Percentiles rank a stretch among this genome's conserved stretches.
Evolutionary conservation across 2,113 vertebrate genomes (phyloP).

Genomic region (Oriolus oriolus): DNA sequence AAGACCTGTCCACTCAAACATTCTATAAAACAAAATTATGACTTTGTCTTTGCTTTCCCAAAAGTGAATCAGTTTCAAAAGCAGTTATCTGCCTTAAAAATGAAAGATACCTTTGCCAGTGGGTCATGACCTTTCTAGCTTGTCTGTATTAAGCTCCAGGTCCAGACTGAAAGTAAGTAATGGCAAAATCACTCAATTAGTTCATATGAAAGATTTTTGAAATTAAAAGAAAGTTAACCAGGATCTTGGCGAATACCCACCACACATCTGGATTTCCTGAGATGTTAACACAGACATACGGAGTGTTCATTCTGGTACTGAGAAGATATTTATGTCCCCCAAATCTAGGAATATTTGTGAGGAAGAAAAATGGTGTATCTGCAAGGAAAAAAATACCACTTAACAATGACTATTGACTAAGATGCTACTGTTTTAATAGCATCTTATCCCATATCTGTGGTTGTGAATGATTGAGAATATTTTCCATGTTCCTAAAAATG

Average conservation of each 20-base stretch:
- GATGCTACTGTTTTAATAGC: constrained; percentile 13
- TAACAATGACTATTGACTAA: neutral
- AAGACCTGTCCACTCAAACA: neutral
- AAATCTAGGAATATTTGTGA: neutral
- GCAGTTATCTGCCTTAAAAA: neutral
- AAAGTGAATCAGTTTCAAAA: neutral
- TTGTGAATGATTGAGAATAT: constrained; percentile 43
- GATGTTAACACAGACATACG: neutral
- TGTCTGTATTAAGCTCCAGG: neutral
- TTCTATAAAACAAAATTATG: neutral
- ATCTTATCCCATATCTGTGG: neutral
- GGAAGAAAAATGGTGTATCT: neutral
- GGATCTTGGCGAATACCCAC: neutral
- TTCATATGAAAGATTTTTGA: neutral
- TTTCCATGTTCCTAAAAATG: constrained; percentile 49
- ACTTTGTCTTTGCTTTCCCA: neutral
- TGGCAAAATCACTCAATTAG: neutral
- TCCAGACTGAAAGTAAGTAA: neutral
- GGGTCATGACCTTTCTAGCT: neutral
- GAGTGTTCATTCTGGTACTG: neutral
- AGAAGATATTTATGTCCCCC: neutral
- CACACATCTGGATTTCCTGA: neutral
- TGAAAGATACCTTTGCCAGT: neutral
- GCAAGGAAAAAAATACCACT: neutral
- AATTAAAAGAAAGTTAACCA: neutral